Base-by-base conservation (phyloP, 2,113 vertebrate genomes). In the Marcusenius ussheri region DNA sequence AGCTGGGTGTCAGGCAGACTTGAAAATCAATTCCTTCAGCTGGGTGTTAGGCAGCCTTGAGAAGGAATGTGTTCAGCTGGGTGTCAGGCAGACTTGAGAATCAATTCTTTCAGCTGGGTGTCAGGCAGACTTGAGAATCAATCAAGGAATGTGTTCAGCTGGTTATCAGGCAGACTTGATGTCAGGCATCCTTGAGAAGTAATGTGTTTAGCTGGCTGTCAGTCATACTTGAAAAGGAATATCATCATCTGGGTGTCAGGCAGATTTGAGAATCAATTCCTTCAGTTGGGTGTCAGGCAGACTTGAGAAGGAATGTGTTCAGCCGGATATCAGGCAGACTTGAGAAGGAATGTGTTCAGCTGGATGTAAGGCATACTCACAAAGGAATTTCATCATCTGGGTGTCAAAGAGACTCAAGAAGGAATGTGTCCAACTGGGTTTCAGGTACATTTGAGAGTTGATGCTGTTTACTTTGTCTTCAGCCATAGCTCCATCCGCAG, bases 401-500 rank as follows among this genome's bases (percentile, higher is more conserved):
- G 58, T 62, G 8, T 80, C 17, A 39, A 17, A 2, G 11, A 17
- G 74, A 1, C 74, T 42, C 0, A 0, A 80, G 31, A 39, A 39
- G 35, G 11, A 35, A 35, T 42, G 10, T 80, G 35, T 39, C 15
- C 35, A 80, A 15, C 27, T 80, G 3, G 11, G 31, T 21, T 7
- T 83, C 42, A 45, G 5, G 77, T 19, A 42, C 19, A 39, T 39
- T 45, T 45, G 15, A 83, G 5, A 83, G 39, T 8, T 58, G 3
- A n/a, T 45, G 11, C 35, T 87, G 49, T 92, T 83, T 90, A 83
- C 1, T 93, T 90, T 93, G 93, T 92, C 96, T 91, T 8, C 93
- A 99, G 98, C 94, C 98, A 98, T 93, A 98, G 99, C 92, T 99
- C 98, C 35, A 96, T 99, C 90, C 96, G 97, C 91, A 97, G 98